Base-by-base conservation (phyloP, 2,888 invertebrate genomes). In the Phrixothrix hirtus region DNA sequence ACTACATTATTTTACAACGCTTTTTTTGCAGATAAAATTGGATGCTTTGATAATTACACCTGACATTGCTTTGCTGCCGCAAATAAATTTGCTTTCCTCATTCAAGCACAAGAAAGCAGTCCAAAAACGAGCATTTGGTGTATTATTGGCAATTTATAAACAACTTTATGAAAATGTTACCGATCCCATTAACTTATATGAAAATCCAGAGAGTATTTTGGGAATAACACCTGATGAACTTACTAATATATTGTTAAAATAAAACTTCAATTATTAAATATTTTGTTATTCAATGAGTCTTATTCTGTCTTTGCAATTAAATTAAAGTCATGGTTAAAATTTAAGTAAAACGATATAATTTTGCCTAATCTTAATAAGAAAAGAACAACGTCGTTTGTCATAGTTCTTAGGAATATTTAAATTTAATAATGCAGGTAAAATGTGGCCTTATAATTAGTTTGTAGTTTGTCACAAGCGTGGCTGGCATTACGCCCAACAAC, bases 91-190 rank as follows among this genome's bases (percentile, higher is more conserved):
- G 39, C 80, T 96, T 12, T 81, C 90, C 63, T 93, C 94, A 67
- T 87, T 87, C 46, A 84, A 83, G 46, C 88, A 90, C 74, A 86
- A 87, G 59, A 79, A 80, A 16, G 75, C 80, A n/a, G 84, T 90
- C 0, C 90, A 90, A 66, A 88, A 84, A 68, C 80, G 91, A 60
- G 85, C 95, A 1, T 89, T 90, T 72, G 89, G 91, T 75, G 88
- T 95, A 2, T 87, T 96, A 58, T 81, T 89, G 49, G 89, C 92
- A 15, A 92, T 95, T 65, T 96, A 95, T 73, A 85, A 85, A 58
- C 92, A 94, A 73, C 80, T 96, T 15, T 88, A 91, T 74, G 83
- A 88, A 57, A 86, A 88, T 31, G 87, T 95, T 21, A 81, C 87
- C 66, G 85, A 93, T 73, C 84, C 89, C 0, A 75, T 75, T 13